Evolutionary conservation across 2,888 invertebrate genomes (phyloP).

Genomic region (Xylota segnis): DNA sequence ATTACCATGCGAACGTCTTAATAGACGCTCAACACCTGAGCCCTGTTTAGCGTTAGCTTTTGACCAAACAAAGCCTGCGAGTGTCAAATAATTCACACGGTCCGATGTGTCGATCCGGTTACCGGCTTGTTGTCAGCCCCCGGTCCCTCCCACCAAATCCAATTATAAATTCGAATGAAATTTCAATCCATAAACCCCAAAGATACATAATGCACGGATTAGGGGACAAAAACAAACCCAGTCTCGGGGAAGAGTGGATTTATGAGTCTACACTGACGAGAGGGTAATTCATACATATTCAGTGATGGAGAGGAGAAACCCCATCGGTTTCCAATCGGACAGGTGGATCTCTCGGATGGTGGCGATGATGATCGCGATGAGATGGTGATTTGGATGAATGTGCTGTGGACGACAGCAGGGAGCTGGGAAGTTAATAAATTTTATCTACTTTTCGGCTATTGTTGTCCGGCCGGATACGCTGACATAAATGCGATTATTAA

Average conservation of each 20-base stretch:
- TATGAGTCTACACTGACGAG: slow-evolving; percentile 35
- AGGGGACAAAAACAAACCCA: slow-evolving; percentile 43
- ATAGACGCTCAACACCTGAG: slow-evolving; percentile 48
- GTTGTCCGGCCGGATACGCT: slow-evolving; percentile 11
- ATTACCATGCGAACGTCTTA: slow-evolving; percentile 49
- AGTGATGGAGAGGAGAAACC: slow-evolving; percentile 2
- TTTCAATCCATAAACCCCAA: slow-evolving; percentile 56
- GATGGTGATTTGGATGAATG: slow-evolving; percentile 33
- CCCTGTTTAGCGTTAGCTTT: slow-evolving; percentile 20
- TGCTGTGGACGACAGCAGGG: slow-evolving; percentile 43
- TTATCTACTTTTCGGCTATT: slow-evolving; percentile 39
- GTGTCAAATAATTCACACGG: slow-evolving; percentile 57
- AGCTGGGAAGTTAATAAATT: slow-evolving; percentile 41
- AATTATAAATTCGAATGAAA: slow-evolving; percentile 61
- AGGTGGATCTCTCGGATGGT: slow-evolving; percentile 45
- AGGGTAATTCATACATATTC: slow-evolving; percentile 37
- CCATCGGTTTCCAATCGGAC: slow-evolving; percentile 34
- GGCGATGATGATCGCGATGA: slow-evolving; percentile 30
- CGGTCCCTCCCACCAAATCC: slow-evolving; percentile 38
- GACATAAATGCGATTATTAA: slow-evolving; percentile 45
- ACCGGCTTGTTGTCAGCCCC: neutral
- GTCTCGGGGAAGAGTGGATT: slow-evolving; percentile 38
- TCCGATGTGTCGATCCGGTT: slow-evolving; percentile 42
- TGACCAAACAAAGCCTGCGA: slow-evolving; percentile 36
- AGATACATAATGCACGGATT: slow-evolving; percentile 55